Evolutionary conservation across 2,888 invertebrate species (phyloP).

Genomic region (Erebia aethiops): DNA sequence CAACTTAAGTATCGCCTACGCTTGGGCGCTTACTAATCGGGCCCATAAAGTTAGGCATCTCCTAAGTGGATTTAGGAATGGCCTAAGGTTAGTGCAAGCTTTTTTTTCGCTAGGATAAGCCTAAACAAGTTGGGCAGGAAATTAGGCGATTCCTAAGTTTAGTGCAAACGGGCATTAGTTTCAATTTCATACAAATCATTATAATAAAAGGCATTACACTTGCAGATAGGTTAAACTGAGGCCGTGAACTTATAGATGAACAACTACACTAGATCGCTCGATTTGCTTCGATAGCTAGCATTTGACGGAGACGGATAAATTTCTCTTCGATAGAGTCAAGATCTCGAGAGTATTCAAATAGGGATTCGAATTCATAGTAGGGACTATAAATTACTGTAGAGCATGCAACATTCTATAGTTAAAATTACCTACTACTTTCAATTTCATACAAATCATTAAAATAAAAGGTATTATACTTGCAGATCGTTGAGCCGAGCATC

Average conservation of each 20-base stretch:
- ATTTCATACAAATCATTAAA: slow-evolving; percentile 4
- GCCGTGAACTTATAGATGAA: not conserved
- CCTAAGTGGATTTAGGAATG: too few species aligned
- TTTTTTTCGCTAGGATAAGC: too few species aligned
- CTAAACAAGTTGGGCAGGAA: too few species aligned
- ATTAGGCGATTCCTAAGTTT: too few species aligned
- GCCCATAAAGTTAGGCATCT: too few species aligned
- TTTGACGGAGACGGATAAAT: not conserved
- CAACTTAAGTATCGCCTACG: too few species aligned
- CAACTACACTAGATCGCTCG: not conserved
- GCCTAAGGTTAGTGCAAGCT: too few species aligned
- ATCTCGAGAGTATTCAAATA: not conserved
- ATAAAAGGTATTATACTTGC: slow-evolving; percentile 17
- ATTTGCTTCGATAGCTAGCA: not conserved
- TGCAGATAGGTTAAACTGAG: not conserved
- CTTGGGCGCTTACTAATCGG: too few species aligned
- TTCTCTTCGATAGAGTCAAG: not conserved
- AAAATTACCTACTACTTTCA: slow-evolving; percentile 7
- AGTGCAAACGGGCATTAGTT: too few species aligned
- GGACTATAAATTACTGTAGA: not conserved
- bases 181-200: too few species aligned
- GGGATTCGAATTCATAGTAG: not conserved
- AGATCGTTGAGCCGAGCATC: not conserved
- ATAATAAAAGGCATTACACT: too few species aligned
- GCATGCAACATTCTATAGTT: not conserved